Percentiles rank a stretch among this genome's conserved stretches.
Evolutionary conservation across 2,113 vertebrate genomes (phyloP).

Genomic region (Struthidea cinerea): DNA sequence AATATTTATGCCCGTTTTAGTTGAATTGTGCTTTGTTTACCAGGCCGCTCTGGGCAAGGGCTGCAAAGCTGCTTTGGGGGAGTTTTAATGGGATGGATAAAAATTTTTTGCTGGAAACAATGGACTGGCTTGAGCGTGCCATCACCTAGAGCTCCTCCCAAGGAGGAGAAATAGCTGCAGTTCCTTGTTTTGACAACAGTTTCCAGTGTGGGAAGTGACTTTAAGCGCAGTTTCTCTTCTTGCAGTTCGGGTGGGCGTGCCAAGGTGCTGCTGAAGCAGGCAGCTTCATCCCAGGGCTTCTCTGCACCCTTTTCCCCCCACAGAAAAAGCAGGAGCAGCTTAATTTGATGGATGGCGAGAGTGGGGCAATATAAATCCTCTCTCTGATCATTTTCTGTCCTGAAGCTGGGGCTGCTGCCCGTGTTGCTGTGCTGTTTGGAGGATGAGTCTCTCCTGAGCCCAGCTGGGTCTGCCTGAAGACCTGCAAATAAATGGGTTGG

Average conservation of each 20-base stretch:
- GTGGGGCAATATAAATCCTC: accelerated
- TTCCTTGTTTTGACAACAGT: background rate
- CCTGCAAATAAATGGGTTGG: background rate
- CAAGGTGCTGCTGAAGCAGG: background rate
- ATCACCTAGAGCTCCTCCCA: background rate
- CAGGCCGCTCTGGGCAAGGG: accelerated
- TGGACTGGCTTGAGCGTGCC: accelerated
- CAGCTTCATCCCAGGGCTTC: background rate
- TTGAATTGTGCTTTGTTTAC: background rate
- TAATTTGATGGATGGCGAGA: background rate
- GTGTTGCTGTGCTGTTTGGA: background rate
- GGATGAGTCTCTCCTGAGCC: accelerated
- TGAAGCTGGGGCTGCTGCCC: accelerated
- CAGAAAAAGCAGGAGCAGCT: background rate
- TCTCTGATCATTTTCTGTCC: accelerated
- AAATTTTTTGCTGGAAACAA: background rate
- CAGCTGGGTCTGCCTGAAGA: background rate
- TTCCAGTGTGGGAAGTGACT: background rate
- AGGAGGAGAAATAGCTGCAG: background rate
- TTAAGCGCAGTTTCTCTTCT: accelerated
- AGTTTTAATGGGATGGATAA: background rate
- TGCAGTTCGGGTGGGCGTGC: accelerated
- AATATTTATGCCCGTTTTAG: background rate
- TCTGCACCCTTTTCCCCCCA: accelerated
- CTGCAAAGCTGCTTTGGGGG: background rate